Percentiles rank a stretch among this genome's conserved stretches.
Conservation (phyloP, 2,113 vertebrate genomes). For the Percina caprodes region DNA sequence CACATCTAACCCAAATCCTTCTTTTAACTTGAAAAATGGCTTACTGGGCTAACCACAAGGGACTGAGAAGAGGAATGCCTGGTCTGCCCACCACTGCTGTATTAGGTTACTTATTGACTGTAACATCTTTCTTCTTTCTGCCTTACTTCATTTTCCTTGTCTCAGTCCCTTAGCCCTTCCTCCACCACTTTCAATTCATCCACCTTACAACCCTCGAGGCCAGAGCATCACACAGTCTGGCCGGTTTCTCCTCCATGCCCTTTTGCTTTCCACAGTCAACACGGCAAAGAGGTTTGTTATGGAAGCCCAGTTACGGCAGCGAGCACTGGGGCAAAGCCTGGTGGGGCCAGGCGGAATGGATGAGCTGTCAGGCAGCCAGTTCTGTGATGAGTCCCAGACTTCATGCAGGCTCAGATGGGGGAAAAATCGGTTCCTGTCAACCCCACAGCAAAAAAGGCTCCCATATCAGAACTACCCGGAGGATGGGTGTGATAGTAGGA, state of each 20-base stretch:
- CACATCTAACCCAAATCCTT: slow-evolving; percentile 80
- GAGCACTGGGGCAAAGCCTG: slow-evolving; percentile 68
- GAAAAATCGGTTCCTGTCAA: slow-evolving; percentile 64
- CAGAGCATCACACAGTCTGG: slow-evolving; percentile 31
- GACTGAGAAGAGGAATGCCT: slow-evolving; percentile 80
- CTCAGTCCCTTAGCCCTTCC: slow-evolving; percentile 36
- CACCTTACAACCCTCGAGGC: slow-evolving; percentile 37
- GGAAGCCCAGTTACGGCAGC: slow-evolving; percentile 68
- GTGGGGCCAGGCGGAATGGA: slow-evolving; percentile 78
- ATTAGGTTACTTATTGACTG: slow-evolving; percentile 86
- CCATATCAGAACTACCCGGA: slow-evolving; percentile 50
- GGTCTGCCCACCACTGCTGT: slow-evolving; percentile 66
- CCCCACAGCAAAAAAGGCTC: slow-evolving; percentile 55
- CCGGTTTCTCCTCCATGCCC: slow-evolving; percentile 45
- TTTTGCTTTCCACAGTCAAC: slow-evolving; percentile 52
- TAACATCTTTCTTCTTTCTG: slow-evolving; percentile 77
- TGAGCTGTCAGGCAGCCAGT: slow-evolving; percentile 80
- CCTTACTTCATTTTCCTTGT: slow-evolving; percentile 65
- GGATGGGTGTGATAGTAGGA: slow-evolving; percentile 38
- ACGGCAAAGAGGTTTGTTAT: slow-evolving; percentile 57
- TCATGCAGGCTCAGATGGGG: slow-evolving; percentile 70
- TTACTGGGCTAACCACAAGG: slow-evolving; percentile 79
- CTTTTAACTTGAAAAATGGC: slow-evolving; percentile 78
- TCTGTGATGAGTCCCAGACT: slow-evolving; percentile 75
- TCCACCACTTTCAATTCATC: slow-evolving; percentile 66